Conservation (phyloP, 2,888 invertebrate genomes). For the Eupsilia transversa region DNA sequence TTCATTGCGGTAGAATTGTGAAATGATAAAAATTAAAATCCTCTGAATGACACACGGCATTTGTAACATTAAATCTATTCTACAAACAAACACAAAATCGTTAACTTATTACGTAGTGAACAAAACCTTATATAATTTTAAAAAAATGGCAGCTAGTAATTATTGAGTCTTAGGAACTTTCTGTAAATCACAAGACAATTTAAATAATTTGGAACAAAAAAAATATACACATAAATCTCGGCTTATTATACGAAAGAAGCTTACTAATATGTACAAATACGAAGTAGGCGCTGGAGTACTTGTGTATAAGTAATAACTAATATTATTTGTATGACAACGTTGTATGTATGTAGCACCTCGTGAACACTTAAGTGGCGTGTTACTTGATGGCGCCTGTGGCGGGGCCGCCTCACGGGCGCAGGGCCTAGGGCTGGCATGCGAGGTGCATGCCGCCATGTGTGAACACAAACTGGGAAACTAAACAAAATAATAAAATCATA, state of each 20-base stretch:
- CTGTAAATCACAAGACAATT: constrained; percentile 80
- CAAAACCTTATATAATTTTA: constrained; percentile 70
- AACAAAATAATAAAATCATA: constrained; percentile 22
- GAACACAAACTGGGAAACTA: constrained; percentile 47
- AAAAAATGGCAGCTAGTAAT: constrained; percentile 86
- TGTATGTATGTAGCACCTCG: constrained; percentile 72
- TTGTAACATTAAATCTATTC: constrained; percentile 68
- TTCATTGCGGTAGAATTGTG: constrained; percentile 49
- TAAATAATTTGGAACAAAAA: constrained; percentile 62
- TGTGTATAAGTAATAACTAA: constrained; percentile 57
- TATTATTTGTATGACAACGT: constrained; percentile 58
- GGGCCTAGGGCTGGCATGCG: neutral
- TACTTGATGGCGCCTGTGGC: constrained; percentile 1
- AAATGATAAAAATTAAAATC: constrained; percentile 53
- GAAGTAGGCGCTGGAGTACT: constrained; percentile 57
- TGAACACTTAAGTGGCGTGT: constrained; percentile 72
- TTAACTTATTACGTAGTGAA: constrained; percentile 73
- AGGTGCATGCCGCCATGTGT: neutral
- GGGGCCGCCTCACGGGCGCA: neutral
- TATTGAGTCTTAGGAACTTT: constrained; percentile 88
- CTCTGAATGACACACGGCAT: constrained; percentile 58
- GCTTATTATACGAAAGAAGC: constrained; percentile 38
- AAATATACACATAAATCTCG: constrained; percentile 33
- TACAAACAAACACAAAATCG: constrained; percentile 77
- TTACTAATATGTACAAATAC: constrained; percentile 54